Evolutionary conservation across 2,888 invertebrate species (phyloP).

Genomic region (Trichacis sp.): DNA sequence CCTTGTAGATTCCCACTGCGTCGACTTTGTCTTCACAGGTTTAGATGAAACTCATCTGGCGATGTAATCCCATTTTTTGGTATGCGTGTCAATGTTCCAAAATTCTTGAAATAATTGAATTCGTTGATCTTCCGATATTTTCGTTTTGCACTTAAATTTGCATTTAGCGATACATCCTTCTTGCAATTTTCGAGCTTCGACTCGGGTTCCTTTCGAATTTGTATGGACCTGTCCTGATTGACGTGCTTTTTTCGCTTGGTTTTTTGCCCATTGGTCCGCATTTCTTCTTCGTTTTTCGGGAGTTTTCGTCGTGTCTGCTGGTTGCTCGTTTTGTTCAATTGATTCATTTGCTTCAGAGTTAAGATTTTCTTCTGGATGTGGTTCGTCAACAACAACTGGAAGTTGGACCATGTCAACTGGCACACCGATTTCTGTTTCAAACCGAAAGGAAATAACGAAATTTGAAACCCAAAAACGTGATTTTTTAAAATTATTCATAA

Average conservation of each 20-base stretch:
- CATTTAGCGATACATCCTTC: slow-evolving; percentile 3
- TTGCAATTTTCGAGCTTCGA: slow-evolving; percentile 6
- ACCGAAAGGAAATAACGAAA: too few relatives aligned
- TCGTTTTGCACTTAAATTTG: slow-evolving; percentile 1
- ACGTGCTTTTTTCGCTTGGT: not conserved
- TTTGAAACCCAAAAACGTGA: too few relatives aligned
- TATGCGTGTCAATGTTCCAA: slow-evolving; percentile 4
- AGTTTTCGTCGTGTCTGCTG: too few relatives aligned
- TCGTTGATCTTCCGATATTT: slow-evolving; percentile 5
- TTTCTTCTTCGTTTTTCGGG: too few relatives aligned
- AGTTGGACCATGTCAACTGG: too few relatives aligned
- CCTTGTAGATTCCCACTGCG: not conserved
- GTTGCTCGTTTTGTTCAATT: too few relatives aligned
- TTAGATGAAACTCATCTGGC: not conserved
- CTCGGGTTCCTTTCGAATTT: not conserved
- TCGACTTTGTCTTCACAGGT: not conserved
- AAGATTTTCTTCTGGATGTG: too few relatives aligned
- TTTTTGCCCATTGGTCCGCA: slow-evolving; percentile 3
- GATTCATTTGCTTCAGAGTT: too few relatives aligned
- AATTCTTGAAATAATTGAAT: slow-evolving; percentile 1
- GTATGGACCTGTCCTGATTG: slow-evolving; percentile 6
- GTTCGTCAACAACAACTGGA: too few relatives aligned
- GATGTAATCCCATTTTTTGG: slow-evolving; percentile 6
- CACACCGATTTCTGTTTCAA: too few relatives aligned
- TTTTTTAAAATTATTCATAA: too few relatives aligned